Conservation (phyloP, 2,113 vertebrate genomes). For the Otis tarda region DNA sequence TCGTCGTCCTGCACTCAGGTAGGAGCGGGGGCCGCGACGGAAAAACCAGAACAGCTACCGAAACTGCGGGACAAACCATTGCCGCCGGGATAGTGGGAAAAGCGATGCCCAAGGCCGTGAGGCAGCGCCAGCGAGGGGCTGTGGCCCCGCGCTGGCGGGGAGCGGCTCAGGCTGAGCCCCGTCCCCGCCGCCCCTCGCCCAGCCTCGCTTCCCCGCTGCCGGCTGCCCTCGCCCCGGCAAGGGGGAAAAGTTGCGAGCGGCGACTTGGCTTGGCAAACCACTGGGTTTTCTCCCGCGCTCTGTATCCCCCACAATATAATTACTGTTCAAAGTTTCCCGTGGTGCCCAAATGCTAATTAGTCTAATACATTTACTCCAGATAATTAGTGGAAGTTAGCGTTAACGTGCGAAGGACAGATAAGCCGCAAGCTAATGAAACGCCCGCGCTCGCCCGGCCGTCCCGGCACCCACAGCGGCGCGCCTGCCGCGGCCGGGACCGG, state of each 20-base stretch:
- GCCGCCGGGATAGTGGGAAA: background rate
- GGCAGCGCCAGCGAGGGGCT: background rate
- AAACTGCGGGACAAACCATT: background rate
- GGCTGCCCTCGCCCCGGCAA: background rate
- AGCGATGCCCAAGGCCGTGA: accelerated
- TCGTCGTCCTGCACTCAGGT: conserved; percentile 34
- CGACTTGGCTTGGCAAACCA: background rate
- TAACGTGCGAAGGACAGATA: conserved; percentile 4
- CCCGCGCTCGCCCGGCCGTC: background rate
- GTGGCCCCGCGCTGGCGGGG: background rate
- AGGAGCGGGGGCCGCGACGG: conserved; percentile 21
- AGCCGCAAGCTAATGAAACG: background rate
- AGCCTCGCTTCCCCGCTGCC: background rate
- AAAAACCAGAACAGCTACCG: background rate
- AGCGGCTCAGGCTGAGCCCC: background rate
- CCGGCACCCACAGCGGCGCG: background rate
- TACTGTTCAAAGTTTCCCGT: conserved; percentile 50
- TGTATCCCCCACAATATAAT: background rate
- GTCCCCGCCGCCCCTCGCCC: background rate
- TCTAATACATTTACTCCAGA: conserved; percentile 27
- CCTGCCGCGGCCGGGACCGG: too few species aligned
- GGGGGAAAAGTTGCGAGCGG: background rate
- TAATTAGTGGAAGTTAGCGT: conserved; percentile 38
- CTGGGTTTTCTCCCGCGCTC: background rate
- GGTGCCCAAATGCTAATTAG: conserved; percentile 56